Conservation (phyloP, 2,797 vertebrate species). For the Megalops cyprinoides region DNA sequence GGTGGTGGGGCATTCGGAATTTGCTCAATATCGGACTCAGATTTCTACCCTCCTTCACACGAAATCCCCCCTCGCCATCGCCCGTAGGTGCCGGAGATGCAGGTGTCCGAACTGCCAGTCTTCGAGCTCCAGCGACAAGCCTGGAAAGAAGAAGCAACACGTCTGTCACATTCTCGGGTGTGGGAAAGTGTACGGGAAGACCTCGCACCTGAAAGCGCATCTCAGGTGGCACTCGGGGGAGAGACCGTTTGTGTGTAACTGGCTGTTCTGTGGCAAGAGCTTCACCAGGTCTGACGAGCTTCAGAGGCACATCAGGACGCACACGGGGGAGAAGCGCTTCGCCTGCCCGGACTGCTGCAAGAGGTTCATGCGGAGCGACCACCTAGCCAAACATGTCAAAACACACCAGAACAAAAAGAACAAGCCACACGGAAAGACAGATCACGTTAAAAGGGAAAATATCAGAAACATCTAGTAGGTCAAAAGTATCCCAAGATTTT, state of each 20-base stretch:
- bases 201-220: conserved; percentile 96
- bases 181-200: conserved; percentile 96
- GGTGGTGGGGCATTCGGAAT: conserved; percentile 93
- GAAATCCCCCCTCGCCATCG: conserved; percentile 90
- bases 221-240: conserved; percentile 97
- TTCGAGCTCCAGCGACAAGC: conserved; percentile 87
- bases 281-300: conserved; percentile 96
- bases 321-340: conserved; percentile 96
- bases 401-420: conserved; percentile 95
- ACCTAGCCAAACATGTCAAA: conserved; percentile 95
- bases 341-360: conserved; percentile 93
- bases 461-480: conserved; percentile 76
- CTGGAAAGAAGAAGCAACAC: conserved; percentile 97
- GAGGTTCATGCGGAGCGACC: conserved; percentile 98
- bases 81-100: conserved; percentile 94
- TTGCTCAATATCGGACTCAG: conserved; percentile 97
- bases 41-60: conserved; percentile 94
- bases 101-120: conserved; percentile 97
- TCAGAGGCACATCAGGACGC: conserved; percentile 96
- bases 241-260: conserved; percentile 95
- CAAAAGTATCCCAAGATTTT: not conserved
- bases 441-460: conserved; percentile 90
- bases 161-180: conserved; percentile 94
- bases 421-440: conserved; percentile 83
- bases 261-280: conserved; percentile 96